phyloP scores from a whole-genome alignment of 2,888 invertebrate species.

The Amiota communis region DNA sequence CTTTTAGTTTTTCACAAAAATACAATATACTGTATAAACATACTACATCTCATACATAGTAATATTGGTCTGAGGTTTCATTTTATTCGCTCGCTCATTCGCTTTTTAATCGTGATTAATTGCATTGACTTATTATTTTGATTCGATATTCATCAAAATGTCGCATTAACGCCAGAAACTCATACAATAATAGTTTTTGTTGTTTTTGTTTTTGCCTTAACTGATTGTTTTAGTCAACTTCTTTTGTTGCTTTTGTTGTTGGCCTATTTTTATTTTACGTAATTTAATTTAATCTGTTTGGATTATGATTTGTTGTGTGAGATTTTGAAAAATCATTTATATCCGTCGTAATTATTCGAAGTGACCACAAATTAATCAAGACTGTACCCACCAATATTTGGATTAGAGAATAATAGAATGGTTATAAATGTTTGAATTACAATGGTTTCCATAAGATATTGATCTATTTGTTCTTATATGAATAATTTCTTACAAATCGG shows the following conservation, averaged over 20 bases:
- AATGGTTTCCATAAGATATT: too few relatives aligned
- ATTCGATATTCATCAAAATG: constrained; percentile 66
- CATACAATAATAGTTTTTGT: constrained; percentile 35
- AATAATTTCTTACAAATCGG: too few relatives aligned
- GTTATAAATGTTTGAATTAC: too few relatives aligned
- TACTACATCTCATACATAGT: too few relatives aligned
- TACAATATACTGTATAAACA: too few relatives aligned
- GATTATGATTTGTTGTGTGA: constrained; percentile 6
- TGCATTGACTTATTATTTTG: constrained; percentile 64
- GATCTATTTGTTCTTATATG: too few relatives aligned
- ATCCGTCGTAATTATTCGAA: constrained; percentile 5
- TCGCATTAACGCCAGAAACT: constrained; percentile 53
- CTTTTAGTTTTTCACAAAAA: constrained; percentile 4
- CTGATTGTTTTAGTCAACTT: constrained; percentile 53
- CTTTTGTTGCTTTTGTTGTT: constrained; percentile 18
- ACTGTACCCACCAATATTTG: too few relatives aligned
- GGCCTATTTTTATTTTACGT: constrained; percentile 36
- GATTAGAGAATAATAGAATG: too few relatives aligned
- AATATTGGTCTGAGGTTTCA: background rate
- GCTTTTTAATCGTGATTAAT: constrained; percentile 63
- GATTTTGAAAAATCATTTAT: constrained; percentile 9
- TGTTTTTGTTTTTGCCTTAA: constrained; percentile 59
- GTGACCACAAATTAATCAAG: background rate
- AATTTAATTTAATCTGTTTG: background rate
- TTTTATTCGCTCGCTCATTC: background rate